Evolutionary conservation across 2,113 vertebrate species (phyloP), one percentile per base, ranked within the genome.

Genomic region (Grallaria varia): DNA sequence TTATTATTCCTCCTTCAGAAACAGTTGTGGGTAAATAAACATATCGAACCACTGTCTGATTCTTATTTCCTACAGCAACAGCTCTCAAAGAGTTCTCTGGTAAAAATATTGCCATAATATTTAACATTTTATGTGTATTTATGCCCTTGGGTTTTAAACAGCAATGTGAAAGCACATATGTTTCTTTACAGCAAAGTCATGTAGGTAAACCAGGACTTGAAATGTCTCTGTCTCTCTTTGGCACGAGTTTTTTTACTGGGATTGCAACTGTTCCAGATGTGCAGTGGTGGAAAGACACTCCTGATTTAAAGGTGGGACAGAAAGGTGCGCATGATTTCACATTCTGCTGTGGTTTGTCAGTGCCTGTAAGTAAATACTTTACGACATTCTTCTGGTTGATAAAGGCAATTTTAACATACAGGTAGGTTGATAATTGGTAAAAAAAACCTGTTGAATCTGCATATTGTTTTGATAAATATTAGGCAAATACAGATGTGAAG

Each of bases 401-500:
- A 47, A 60, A 37, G 9, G 35, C 5, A 78, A 52, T 74, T 77
- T 84, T 63, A 72, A 62, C 69, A 50, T 7, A 23, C 3, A 30
- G 14, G 24, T 72, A 75, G 9, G 22, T 8, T 82, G 28, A 24
- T 56, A 40, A 59, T 9, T n/a, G 25, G 8, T 64, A 37, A 72
- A 90, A 93, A 22, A 4, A 33, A 52, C 15, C 6, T 47, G 13
- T 50, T 63, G 8, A 59, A 40, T 40, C 44, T 47, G 5, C 5
- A 3, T 27, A 27, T 44, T 47, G 2, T 33, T 82, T 74, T 55
- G 12, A 27, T 25, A 50, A 55, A 42, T 0, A 0, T 45, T 22
- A 79, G 12, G 39, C 53, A 68, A 91, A 91, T 31, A 59, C 11
- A 59, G 33, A 62, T 21, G 11, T 31, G 44, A 81, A 64, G 39